A percentile compares a stretch with the other conserved stretches of the same genome.
phyloP scores from a whole-genome alignment of 2,797 vertebrate genomes.

The Enteromius trimaculatus region DNA sequence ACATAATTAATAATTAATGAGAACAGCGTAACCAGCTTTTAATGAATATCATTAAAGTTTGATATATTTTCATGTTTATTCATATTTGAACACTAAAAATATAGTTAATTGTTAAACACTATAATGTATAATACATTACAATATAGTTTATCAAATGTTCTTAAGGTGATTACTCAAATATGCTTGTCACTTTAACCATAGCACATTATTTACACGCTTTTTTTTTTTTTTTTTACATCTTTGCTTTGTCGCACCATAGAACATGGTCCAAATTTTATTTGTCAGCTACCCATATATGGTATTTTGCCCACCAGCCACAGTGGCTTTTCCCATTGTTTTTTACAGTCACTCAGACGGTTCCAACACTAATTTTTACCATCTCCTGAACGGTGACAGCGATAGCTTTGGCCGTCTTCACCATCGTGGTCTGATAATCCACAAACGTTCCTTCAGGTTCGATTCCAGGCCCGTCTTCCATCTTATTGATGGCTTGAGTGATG shows the following conservation, averaged over 20 bases:
- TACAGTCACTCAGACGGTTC: background rate
- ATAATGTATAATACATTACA: background rate
- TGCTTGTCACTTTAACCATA: background rate
- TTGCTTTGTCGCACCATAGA: too few species aligned
- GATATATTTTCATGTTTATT: background rate
- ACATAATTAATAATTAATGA: background rate
- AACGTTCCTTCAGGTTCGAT: slow-evolving; percentile 92
- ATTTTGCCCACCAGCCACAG: background rate
- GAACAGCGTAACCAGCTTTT: background rate
- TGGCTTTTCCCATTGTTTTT: background rate
- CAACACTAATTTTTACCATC: slow-evolving; percentile 82
- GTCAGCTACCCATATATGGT: background rate
- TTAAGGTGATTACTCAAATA: too few species aligned
- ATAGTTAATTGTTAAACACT: background rate
- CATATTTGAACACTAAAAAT: background rate
- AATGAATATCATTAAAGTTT: background rate
- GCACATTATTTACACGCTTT: background rate
- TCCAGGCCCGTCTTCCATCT: slow-evolving; percentile 87
- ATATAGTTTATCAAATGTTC: background rate
- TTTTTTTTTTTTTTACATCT: too few species aligned
- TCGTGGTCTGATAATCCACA: slow-evolving; percentile 98
- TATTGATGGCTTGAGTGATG: slow-evolving; percentile 94
- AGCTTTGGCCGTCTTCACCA: slow-evolving; percentile 97
- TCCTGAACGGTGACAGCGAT: slow-evolving; percentile 97
- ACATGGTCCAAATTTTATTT: too few species aligned